Percentiles rank a stretch among this genome's conserved stretches.
phyloP scores from a whole-genome alignment of 2,113 vertebrate species.

The Porphyrio hochstetteri region DNA sequence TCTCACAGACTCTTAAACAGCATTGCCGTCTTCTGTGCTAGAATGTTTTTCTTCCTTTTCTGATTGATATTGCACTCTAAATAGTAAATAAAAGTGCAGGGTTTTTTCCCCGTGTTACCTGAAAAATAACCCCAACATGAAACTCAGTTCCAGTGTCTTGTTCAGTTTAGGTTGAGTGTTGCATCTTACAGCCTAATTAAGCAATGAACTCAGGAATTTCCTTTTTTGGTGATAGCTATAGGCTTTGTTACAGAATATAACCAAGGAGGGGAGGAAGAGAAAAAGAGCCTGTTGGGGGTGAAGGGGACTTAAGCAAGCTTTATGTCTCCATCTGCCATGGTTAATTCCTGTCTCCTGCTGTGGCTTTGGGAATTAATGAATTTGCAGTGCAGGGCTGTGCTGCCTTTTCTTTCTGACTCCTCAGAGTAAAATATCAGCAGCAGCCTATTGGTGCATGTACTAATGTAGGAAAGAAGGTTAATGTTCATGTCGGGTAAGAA shows the following conservation, averaged over 20 bases:
- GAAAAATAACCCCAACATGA: neutral
- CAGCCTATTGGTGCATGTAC: neutral
- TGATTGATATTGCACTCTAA: neutral
- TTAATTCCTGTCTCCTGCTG: slow-evolving; percentile 43
- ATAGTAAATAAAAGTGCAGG: neutral
- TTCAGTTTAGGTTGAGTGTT: neutral
- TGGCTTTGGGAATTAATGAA: slow-evolving; percentile 6
- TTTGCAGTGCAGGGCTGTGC: neutral
- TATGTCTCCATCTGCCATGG: slow-evolving; percentile 40
- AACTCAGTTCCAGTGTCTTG: neutral
- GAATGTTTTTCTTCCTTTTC: neutral
- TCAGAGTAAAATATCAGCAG: neutral
- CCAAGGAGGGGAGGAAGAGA: neutral
- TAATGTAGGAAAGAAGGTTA: neutral
- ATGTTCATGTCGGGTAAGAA: neutral
- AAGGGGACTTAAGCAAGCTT: slow-evolving; percentile 34
- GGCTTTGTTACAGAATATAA: slow-evolving; percentile 1
- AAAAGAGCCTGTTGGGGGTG: neutral
- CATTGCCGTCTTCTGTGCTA: neutral
- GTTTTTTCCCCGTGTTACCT: neutral
- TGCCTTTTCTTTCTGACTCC: neutral
- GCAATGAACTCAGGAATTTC: neutral
- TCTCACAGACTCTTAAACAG: neutral
- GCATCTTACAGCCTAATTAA: neutral
- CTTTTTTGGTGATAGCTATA: slow-evolving; percentile 6